Base-by-base conservation (phyloP, 1,140 invertebrate genomes). In the Zaprionus ghesquierei region DNA sequence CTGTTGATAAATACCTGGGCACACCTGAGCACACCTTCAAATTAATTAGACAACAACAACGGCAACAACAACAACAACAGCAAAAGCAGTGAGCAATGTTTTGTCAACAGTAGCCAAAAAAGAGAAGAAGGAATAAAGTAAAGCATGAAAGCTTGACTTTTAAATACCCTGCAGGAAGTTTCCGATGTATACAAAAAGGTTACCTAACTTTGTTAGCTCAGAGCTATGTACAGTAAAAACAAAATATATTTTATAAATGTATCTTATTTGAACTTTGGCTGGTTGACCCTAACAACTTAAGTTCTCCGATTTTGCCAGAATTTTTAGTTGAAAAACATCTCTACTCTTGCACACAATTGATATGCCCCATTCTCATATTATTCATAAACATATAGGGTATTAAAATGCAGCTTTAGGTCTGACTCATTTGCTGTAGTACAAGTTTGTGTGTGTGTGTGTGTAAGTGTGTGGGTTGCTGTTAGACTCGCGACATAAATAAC, bases 31-130 rank as follows among this genome's bases (percentile, higher is more conserved):
- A 73, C 70, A 77, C 75, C 70, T 77, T 55, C 33, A 58, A 77
- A 73, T 77, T 73, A 77, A 77, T 77, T 73, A 73, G 33, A 59
- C 46, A 23, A 13, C 68, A 60, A 71, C 59, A 69, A 53, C n/a
- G 56, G 53, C 18, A 18, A 2, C 15, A 60, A 54, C 22, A 25
- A 53, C 1, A 56, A 8, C 31, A 54, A 65, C 35, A 69, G 44
- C 18, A 61, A 44, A 10, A 15, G 8, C 22, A 59, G 41, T 33
- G 3, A 33, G 31, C 12, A 25, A 53, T 10, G 35, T n/a, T 31
- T 60, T 9, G 8, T 22, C 50, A n/a, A 60, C 38, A 27, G 22
- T 60, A 41, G 55, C 46, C 23, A 68, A 53, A 61, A 60, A 29
- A 46, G 1, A 20, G 6, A 44, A 3, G n/a, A 41, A 15, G 35